Conservation (phyloP, 2,888 invertebrate genomes). For the Cryptocheilus praepositus region DNA sequence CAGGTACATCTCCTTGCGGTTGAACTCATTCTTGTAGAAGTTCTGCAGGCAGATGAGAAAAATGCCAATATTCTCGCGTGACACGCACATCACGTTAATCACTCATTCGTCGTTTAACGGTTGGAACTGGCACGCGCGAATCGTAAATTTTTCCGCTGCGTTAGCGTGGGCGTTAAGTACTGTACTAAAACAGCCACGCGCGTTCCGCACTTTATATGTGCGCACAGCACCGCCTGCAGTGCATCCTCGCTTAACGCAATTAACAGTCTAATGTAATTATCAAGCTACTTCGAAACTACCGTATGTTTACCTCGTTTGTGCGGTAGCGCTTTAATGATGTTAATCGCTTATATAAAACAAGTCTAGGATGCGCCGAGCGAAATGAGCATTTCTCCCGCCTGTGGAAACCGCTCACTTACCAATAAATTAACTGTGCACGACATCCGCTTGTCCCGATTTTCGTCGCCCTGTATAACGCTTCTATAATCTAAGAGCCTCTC, state of each 20-base stretch:
- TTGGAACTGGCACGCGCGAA: background rate
- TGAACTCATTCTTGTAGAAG: slow-evolving; percentile 97
- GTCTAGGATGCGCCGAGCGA: no score
- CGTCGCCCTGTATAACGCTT: slow-evolving; percentile 95
- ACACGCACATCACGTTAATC: background rate
- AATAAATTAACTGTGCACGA: slow-evolving; percentile 96
- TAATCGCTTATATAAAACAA: slow-evolving; percentile 1
- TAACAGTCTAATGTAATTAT: slow-evolving; percentile 13
- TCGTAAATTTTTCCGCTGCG: slow-evolving; percentile 21
- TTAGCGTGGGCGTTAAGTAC: slow-evolving; percentile 24
- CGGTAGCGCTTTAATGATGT: no score
- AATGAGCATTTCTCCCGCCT: no score
- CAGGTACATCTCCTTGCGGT: slow-evolving; percentile 96
- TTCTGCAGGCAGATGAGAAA: slow-evolving; percentile 78
- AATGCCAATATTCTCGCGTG: slow-evolving; percentile 47
- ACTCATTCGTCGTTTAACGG: no score
- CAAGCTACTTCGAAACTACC: no score
- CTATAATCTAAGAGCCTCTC: slow-evolving; percentile 95
- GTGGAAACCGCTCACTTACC: slow-evolving; percentile 75
- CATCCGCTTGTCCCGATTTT: slow-evolving; percentile 96
- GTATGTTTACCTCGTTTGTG: no score
- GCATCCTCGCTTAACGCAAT: slow-evolving; percentile 23
- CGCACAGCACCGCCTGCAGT: background rate
- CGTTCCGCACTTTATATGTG: background rate
- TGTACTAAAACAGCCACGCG: slow-evolving; percentile 3